A percentile compares a stretch with the other conserved stretches of the same genome.
Conservation (phyloP, 2,113 vertebrate genomes). For the Lota lota region DNA sequence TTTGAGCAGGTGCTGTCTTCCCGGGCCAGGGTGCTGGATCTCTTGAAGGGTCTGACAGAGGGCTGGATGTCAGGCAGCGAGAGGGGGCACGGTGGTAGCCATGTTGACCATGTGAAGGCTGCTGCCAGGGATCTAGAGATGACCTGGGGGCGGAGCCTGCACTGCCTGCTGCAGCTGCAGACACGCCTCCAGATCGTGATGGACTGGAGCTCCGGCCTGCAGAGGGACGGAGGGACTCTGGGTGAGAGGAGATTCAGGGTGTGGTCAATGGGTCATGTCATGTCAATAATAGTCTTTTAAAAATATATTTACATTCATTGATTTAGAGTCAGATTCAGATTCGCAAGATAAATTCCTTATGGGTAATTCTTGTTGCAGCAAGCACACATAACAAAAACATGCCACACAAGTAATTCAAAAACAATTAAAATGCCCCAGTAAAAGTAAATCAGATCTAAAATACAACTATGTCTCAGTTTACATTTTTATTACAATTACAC, state of each 20-base stretch:
- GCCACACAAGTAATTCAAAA: no score
- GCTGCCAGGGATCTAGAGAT: conserved; percentile 66
- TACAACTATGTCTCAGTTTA: no score
- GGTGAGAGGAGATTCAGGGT: conserved; percentile 55
- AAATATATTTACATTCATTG: no score
- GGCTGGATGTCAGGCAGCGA: conserved; percentile 43
- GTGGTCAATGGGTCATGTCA: no score
- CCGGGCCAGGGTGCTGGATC: conserved; percentile 58
- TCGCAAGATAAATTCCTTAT: no score
- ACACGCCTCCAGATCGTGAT: conserved; percentile 69
- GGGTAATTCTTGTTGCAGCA: no score
- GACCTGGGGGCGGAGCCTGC: conserved; percentile 63
- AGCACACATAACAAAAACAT: no score
- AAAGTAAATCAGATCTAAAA: no score
- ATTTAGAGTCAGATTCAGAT: no score
- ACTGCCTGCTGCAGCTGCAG: conserved; percentile 71
- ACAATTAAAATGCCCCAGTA: no score
- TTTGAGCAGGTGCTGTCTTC: conserved; percentile 58
- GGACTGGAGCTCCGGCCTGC: conserved; percentile 55
- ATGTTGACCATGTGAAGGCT: conserved; percentile 51
- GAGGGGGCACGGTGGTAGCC: conserved; percentile 27
- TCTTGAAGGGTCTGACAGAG: conserved; percentile 45
- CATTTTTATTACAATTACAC: no score
- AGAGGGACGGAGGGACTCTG: conserved; percentile 67
- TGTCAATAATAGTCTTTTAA: no score